A percentile compares a stretch with the other conserved stretches of the same genome.
Conservation (phyloP, 2,888 invertebrate genomes). For the Dynastes maya region DNA sequence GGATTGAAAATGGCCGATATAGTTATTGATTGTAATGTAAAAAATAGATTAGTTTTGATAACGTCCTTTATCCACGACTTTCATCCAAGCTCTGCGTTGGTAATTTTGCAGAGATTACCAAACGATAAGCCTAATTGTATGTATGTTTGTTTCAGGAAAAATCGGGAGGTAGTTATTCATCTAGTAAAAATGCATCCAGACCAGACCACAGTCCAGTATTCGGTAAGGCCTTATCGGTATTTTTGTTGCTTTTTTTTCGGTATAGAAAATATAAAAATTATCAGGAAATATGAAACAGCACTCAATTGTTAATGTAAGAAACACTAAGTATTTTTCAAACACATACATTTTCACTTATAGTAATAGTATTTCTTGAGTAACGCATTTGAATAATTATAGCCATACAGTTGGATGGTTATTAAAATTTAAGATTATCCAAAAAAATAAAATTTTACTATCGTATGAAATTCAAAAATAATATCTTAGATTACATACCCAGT, state of each 20-base stretch:
- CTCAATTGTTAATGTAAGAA: conserved; percentile 16
- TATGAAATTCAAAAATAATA: too few relatives aligned
- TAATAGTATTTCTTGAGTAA: too few relatives aligned
- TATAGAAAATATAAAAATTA: not conserved
- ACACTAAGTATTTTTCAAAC: conserved; percentile 9
- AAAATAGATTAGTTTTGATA: conserved; percentile 30
- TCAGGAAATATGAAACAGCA: conserved; percentile 5
- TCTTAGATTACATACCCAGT: too few relatives aligned
- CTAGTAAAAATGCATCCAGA: conserved; percentile 84
- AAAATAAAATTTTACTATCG: too few relatives aligned
- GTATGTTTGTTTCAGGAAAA: conserved; percentile 82
- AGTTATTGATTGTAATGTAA: conserved; percentile 29
- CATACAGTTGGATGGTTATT: too few relatives aligned
- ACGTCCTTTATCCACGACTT: not conserved
- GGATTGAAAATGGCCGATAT: conserved; percentile 23
- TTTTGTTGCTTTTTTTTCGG: conserved; percentile 16
- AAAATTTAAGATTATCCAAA: too few relatives aligned
- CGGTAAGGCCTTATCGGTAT: conserved; percentile 76
- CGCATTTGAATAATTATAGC: too few relatives aligned
- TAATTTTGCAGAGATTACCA: not conserved
- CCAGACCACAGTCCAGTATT: conserved; percentile 92
- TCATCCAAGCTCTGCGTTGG: not conserved
- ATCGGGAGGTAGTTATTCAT: conserved; percentile 82
- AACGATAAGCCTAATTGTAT: not conserved
- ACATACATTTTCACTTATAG: too few relatives aligned